These are phyloP conservation scores for Drosophila auraria DNA, from an alignment of 1,140 invertebrate genomes.

Conservation along the genomic window DNA sequence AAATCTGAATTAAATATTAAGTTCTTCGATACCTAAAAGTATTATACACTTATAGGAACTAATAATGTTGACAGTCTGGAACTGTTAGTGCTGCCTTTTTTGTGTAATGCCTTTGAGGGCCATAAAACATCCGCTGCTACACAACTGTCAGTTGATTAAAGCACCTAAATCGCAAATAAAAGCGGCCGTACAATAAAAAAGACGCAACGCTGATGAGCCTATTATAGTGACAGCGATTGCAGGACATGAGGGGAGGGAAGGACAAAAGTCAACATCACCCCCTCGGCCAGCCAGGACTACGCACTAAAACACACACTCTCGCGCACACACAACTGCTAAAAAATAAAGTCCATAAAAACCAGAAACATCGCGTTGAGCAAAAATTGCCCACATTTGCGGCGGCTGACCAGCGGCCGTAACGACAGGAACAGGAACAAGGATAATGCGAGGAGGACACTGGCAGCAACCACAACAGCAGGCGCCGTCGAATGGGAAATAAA, in stretches of 20 bases:
- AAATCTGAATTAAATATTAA: no score
- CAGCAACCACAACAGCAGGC: conserved; percentile 36
- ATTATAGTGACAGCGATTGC: conserved; percentile 68
- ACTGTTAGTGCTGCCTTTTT: neutral
- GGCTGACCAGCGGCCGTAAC: conserved; percentile 63
- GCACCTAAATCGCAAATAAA: conserved; percentile 63
- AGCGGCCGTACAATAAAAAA: conserved; percentile 59
- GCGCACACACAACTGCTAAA: conserved; percentile 69
- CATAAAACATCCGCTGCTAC: conserved; percentile 42
- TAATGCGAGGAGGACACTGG: conserved; percentile 63
- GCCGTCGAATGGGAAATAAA: conserved; percentile 65
- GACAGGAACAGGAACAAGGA: conserved; percentile 47
- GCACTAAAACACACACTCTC: conserved; percentile 57
- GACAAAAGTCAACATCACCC: conserved; percentile 45
- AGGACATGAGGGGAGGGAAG: conserved; percentile 15
- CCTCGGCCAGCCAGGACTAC: conserved; percentile 7
- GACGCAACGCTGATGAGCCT: conserved; percentile 69
- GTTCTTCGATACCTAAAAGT: neutral
- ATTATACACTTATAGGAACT: neutral
- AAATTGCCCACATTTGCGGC: conserved; percentile 66
- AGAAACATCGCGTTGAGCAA: conserved; percentile 46
- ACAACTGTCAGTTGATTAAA: conserved; percentile 76
- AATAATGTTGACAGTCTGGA: neutral
- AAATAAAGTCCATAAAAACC: conserved; percentile 75
- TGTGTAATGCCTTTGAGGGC: neutral